These are phyloP conservation scores for Plecotus auritus DNA, from an alignment of 2,113 vertebrate species.

Conservation along the genomic window DNA sequence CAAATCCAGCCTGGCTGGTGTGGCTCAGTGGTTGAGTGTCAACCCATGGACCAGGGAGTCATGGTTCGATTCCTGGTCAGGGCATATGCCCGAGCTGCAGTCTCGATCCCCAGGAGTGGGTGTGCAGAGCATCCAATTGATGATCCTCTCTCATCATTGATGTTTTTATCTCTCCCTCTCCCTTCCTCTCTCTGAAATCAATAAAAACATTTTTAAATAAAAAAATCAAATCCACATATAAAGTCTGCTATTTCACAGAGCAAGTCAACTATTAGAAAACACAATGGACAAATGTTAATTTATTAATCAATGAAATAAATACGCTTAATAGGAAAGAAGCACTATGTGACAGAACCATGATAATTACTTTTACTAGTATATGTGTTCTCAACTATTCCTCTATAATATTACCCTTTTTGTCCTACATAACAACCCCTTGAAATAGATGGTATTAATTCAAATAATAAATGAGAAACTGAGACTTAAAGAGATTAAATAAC, in stretches of 20 bases:
- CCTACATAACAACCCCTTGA: not conserved
- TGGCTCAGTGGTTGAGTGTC: no score
- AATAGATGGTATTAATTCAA: not conserved
- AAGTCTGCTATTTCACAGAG: not conserved
- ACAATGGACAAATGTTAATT: not conserved
- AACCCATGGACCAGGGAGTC: no score
- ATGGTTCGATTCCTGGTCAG: no score
- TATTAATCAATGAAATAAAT: constrained; percentile 3
- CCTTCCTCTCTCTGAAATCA: no score
- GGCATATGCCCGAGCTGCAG: no score
- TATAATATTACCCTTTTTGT: not conserved
- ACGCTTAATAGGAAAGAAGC: not conserved
- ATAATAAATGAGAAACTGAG: not conserved
- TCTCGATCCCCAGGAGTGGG: no score
- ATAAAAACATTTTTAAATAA: no score
- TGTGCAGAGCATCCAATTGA: no score
- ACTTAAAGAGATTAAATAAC: not conserved
- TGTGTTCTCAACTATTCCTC: not conserved
- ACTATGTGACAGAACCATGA: not conserved
- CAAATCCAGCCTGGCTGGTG: not conserved
- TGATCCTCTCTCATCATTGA: no score
- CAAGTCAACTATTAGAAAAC: not conserved
- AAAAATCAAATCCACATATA: not conserved
- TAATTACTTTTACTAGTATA: not conserved
- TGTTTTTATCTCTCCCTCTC: no score